Conservation (phyloP, 2,888 invertebrate species). For the Philonicus albiceps region DNA sequence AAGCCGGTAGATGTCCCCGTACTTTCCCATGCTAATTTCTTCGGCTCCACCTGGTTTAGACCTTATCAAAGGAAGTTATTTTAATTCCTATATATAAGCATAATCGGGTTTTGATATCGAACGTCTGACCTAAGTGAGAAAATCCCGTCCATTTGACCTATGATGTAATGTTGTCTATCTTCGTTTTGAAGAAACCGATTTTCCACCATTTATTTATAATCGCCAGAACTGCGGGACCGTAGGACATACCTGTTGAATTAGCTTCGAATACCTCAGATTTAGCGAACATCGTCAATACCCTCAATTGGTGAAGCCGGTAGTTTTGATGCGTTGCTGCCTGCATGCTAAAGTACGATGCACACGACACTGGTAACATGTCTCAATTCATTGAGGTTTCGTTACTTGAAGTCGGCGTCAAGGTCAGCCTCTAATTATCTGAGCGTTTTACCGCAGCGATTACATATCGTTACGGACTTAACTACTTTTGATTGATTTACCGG, state of each 20-base stretch:
- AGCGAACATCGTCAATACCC: neutral
- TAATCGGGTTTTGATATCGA: neutral
- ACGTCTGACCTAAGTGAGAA: neutral
- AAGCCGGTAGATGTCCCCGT: neutral
- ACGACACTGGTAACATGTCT: slow-evolving; percentile 23
- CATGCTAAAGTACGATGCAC: neutral
- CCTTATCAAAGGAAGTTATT: neutral
- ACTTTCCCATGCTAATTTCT: neutral
- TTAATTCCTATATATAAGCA: neutral
- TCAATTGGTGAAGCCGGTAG: neutral
- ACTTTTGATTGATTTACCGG: slow-evolving; percentile 1
- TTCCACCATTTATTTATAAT: neutral
- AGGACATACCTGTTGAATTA: neutral
- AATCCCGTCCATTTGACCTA: slow-evolving; percentile 42
- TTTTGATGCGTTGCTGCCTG: neutral
- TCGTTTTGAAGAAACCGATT: neutral
- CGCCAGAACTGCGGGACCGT: neutral
- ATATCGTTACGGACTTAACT: neutral
- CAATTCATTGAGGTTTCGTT: neutral
- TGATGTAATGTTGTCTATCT: slow-evolving; percentile 42
- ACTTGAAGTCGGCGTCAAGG: slow-evolving; percentile 7
- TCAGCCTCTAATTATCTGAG: slow-evolving; percentile 17
- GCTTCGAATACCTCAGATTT: neutral
- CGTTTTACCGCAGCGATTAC: neutral
- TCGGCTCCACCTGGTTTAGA: neutral